A percentile compares a stretch with the other conserved stretches of the same genome.
Conservation (phyloP, 2,888 invertebrate species). For the Deroplatys truncata region DNA sequence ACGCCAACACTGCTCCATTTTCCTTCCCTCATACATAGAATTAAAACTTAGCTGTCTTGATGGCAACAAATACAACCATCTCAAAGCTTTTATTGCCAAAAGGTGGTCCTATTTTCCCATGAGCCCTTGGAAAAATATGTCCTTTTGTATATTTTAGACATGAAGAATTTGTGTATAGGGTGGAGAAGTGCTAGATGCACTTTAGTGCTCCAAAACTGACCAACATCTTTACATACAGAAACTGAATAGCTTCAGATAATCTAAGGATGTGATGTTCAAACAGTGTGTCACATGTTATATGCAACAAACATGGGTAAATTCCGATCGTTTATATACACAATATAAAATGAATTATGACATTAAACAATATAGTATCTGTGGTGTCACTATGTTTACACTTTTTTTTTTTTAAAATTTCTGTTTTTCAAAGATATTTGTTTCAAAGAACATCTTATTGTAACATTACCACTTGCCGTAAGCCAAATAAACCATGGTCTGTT, state of each 20-base stretch:
- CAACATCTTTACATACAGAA: not conserved
- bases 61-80: not conserved
- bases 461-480: not conserved
- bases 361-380: not conserved
- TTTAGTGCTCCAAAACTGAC: not conserved
- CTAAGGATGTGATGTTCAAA: not conserved
- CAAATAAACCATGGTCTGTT: not conserved
- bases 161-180: constrained; percentile 4
- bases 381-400: not conserved
- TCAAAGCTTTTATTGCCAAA: constrained; percentile 32
- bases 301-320: constrained; percentile 2
- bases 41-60: not conserved
- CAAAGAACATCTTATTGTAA: constrained; percentile 11
- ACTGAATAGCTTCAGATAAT: not conserved
- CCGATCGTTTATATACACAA: constrained; percentile 13
- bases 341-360: constrained; percentile 21
- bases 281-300: not conserved
- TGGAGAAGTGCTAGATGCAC: constrained; percentile 14
- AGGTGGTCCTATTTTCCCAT: constrained; percentile 38
- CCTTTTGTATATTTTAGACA: constrained; percentile 32
- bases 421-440: not conserved
- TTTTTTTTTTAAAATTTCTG: constrained; percentile 1
- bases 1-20: not conserved
- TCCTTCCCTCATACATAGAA: not conserved
- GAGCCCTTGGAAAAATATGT: constrained; percentile 39